Percentiles rank a stretch among this genome's conserved stretches.
Evolutionary conservation across 2,113 vertebrate genomes (phyloP).

Genomic region (Labeo rohita): DNA sequence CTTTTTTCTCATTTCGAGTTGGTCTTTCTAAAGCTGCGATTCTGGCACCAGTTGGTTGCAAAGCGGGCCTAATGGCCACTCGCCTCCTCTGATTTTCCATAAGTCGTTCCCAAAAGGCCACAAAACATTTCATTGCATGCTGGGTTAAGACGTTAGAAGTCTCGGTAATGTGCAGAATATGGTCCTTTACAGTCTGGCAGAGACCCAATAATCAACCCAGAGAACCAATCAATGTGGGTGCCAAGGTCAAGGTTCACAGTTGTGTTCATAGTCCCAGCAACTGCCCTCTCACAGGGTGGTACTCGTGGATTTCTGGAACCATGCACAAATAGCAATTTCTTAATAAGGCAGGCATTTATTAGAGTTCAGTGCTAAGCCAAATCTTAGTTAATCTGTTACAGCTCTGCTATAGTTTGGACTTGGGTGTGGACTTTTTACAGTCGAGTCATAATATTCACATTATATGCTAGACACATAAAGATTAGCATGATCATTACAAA

Average conservation of each 20-base stretch:
- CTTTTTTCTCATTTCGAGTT: constrained; percentile 30
- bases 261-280: constrained; percentile 17
- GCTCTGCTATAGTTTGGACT: constrained; percentile 33
- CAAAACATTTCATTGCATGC: constrained; percentile 34
- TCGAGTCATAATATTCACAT: constrained; percentile 52
- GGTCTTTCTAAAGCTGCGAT: constrained; percentile 17
- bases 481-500: constrained; percentile 45
- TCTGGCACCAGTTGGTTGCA: constrained; percentile 25
- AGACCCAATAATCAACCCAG: constrained; percentile 17
- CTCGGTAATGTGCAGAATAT: constrained; percentile 32
- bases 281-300: constrained; percentile 41
- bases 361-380: constrained; percentile 38
- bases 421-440: constrained; percentile 48
- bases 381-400: constrained; percentile 42
- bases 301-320: constrained; percentile 36
- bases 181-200: constrained; percentile 40
- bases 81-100: constrained; percentile 30
- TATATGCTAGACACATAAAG: constrained; percentile 59
- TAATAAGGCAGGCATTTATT: constrained; percentile 43
- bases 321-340: constrained; percentile 31
- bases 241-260: constrained; percentile 39
- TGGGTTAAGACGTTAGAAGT: constrained; percentile 18
- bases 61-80: constrained; percentile 49
- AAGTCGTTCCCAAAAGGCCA: constrained; percentile 46
- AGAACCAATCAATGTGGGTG: constrained; percentile 20